Percentiles rank a stretch among this genome's conserved stretches.
phyloP scores from a whole-genome alignment of 2,888 invertebrate species.

The Pteria penguin region DNA sequence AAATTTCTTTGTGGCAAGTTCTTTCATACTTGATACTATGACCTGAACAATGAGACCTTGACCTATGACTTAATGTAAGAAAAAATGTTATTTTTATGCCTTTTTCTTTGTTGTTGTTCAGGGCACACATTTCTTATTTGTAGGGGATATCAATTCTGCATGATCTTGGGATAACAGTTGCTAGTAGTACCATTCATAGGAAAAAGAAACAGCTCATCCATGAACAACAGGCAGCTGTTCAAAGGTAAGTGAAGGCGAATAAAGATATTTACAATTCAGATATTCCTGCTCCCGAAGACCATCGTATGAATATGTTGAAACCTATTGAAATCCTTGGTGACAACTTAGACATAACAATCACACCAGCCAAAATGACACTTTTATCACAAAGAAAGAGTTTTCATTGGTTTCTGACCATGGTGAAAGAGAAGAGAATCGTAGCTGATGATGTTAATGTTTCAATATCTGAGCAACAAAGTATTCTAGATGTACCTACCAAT shows the following conservation, averaged over 20 bases:
- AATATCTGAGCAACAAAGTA: neutral
- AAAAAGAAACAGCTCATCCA: constrained; percentile 31
- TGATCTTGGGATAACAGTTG: constrained; percentile 25
- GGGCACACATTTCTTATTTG: neutral
- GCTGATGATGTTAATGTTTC: constrained; percentile 5
- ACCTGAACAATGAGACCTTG: no score
- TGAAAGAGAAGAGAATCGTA: constrained; percentile 28
- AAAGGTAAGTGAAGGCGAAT: neutral
- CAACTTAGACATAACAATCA: constrained; percentile 31
- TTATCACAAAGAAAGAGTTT: constrained; percentile 30
- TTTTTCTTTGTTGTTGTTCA: no score
- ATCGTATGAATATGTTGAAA: neutral
- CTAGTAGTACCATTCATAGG: constrained; percentile 23
- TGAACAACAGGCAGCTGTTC: no score
- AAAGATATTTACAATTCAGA: neutral
- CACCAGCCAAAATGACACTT: constrained; percentile 30
- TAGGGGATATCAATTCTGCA: constrained; percentile 28
- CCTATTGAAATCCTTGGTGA: neutral
- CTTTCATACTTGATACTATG: no score
- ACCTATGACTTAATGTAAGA: no score
- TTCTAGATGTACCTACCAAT: neutral
- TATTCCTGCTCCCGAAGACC: neutral
- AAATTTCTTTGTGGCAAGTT: no score
- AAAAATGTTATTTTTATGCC: no score
- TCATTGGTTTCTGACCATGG: constrained; percentile 36